Conservation (phyloP, 2,113 vertebrate species). For the Puntigrus tetrazona region DNA sequence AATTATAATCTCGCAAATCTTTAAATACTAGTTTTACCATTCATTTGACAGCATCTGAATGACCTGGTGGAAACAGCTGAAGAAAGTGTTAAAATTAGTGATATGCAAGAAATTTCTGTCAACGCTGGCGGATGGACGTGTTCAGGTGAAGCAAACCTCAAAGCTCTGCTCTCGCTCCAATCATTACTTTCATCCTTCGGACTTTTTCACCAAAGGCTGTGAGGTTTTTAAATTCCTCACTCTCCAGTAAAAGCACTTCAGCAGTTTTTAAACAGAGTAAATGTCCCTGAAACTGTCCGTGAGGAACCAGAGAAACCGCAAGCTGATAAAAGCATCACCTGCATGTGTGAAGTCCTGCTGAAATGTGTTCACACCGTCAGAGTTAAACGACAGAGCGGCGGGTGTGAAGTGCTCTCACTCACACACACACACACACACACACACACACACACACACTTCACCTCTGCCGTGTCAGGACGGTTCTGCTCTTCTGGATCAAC, state of each 20-base stretch:
- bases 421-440: slow-evolving; percentile 10
- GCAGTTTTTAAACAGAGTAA: not conserved
- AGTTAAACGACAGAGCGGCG: slow-evolving; percentile 70
- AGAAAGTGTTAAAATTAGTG: slow-evolving; percentile 21
- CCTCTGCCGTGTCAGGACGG: slow-evolving; percentile 34
- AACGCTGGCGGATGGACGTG: slow-evolving; percentile 40
- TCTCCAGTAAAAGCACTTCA: slow-evolving; percentile 17
- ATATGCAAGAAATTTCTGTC: slow-evolving; percentile 33
- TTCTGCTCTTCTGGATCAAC: slow-evolving; percentile 13
- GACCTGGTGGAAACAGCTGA: slow-evolving; percentile 35
- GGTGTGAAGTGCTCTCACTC: slow-evolving; percentile 67
- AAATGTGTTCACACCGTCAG: slow-evolving; percentile 76
- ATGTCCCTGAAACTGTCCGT: not conserved
- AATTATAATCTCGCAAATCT: not conserved
- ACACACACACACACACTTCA: slow-evolving; percentile 29
- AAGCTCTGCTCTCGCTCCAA: not conserved
- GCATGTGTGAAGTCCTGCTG: slow-evolving; percentile 77
- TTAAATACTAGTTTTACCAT: not conserved
- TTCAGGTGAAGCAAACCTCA: slow-evolving; percentile 16
- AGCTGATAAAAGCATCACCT: slow-evolving; percentile 78
- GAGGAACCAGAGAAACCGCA: slow-evolving; percentile 52
- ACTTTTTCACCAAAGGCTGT: not conserved
- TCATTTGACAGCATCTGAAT: slow-evolving; percentile 32
- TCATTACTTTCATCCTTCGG: not conserved
- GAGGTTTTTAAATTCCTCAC: not conserved